phyloP scores from a whole-genome alignment of 2,113 vertebrate genomes.

The Ciconia stormi region DNA sequence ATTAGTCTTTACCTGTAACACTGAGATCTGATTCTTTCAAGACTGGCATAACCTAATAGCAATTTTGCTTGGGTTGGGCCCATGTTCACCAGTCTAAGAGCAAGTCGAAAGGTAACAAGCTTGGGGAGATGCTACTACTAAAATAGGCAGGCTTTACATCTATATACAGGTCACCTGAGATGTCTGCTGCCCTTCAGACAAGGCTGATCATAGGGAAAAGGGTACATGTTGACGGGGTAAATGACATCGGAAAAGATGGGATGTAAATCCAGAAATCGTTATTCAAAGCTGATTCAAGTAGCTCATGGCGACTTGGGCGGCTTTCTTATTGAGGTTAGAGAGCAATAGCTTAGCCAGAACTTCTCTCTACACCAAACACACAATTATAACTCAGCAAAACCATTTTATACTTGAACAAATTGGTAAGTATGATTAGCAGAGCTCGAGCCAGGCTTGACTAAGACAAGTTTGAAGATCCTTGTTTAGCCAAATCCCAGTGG shows the following conservation, averaged over 20 bases:
- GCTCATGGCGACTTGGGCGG: neutral
- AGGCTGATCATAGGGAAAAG: neutral
- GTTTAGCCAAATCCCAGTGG: neutral
- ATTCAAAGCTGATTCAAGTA: neutral
- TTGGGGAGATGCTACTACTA: neutral
- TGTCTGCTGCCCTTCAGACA: neutral
- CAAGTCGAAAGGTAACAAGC: neutral
- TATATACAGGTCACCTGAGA: neutral
- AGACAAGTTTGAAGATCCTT: neutral
- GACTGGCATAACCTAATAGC: neutral
- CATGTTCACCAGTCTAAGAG: neutral
- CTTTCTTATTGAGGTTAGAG: neutral
- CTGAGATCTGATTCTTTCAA: neutral
- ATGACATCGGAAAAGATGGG: neutral
- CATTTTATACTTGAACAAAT: neutral
- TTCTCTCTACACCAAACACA: neutral
- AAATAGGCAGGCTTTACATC: neutral
- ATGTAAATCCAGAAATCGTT: neutral
- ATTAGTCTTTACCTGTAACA: neutral
- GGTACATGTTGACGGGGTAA: neutral
- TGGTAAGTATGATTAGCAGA: accelerated
- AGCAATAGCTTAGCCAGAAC: neutral
- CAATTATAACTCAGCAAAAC: neutral
- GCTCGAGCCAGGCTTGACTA: neutral
- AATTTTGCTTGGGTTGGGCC: neutral